Conservation (phyloP, 2,888 invertebrate species). For the Glyphotaelius pellucidus region DNA sequence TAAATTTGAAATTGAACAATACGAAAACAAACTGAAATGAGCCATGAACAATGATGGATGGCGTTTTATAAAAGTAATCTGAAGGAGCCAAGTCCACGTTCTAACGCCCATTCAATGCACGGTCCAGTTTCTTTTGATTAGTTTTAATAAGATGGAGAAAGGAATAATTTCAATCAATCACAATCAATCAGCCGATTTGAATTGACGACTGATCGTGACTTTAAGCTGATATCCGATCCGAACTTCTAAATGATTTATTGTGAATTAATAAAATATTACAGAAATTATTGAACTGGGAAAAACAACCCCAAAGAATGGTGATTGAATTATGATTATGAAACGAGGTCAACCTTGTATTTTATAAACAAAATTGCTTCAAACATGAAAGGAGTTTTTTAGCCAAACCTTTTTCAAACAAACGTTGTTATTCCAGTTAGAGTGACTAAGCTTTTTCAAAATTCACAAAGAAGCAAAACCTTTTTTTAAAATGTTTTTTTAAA, state of each 20-base stretch:
- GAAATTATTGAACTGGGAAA: background rate
- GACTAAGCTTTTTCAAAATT: background rate
- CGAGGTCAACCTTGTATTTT: background rate
- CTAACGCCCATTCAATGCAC: background rate
- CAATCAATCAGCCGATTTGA: conserved; percentile 6
- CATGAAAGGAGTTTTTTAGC: background rate
- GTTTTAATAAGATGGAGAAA: conserved; percentile 36
- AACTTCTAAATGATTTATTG: background rate
- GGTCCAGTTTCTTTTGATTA: conserved; percentile 34
- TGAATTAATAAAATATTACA: background rate
- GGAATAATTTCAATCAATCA: conserved; percentile 41
- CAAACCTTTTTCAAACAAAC: background rate
- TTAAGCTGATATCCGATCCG: background rate
- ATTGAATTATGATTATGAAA: background rate
- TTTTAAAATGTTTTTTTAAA: too few species aligned
- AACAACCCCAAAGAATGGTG: background rate
- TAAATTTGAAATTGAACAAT: conserved; percentile 33
- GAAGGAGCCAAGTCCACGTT: background rate
- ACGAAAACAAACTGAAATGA: conserved; percentile 40
- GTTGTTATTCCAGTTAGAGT: background rate
- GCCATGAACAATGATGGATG: conserved; percentile 43
- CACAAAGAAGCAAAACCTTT: background rate
- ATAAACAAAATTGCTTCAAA: background rate
- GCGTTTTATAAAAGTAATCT: background rate
- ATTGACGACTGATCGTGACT: conserved; percentile 22